Base-by-base conservation (phyloP, 2,888 invertebrate genomes). In the Lepidochitona cinerea region DNA sequence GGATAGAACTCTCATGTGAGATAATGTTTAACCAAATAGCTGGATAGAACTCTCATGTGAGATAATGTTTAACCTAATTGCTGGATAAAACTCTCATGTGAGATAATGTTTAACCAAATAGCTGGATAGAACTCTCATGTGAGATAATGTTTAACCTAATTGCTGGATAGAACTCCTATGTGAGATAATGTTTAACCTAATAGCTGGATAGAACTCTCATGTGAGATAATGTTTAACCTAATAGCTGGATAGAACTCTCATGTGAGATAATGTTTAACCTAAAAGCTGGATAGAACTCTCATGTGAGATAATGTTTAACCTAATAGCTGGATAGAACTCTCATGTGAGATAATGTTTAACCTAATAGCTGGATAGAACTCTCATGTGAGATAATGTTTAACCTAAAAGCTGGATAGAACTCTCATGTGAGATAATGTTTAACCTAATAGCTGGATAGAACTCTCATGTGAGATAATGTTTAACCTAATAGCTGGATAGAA, bases 1-100 rank as follows among this genome's bases (percentile, higher is more conserved):
- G 84, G 84, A 70, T 83, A 84, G 71, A 82, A 86, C 71, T 86
- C 85, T 41, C 85, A n/a, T n/a, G n/a, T n/a, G n/a, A n/a, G n/a
- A n/a, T n/a, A n/a, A n/a, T n/a, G n/a, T n/a, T n/a, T n/a, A n/a
- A 87, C 87, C 84, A 85, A 68, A 79, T 79, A 66, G 80, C 78
- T 37, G 84, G 84, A 70, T 83, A 84, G 71, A 82, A 86, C 71
- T 86, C 85, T 41, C 85, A n/a, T n/a, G n/a, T n/a, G n/a, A n/a
- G n/a, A n/a, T n/a, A n/a, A n/a, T n/a, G n/a, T n/a, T n/a, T n/a
- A n/a, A 87, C 87, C 84, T 86, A 68, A 79, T 79, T 67, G 80
- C 78, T 37, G 84, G 84, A 70, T 83, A 84, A 71, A 82, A 86
- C 71, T 86, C 85, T 41, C 85, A n/a, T n/a, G n/a, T n/a, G n/a